Evolutionary conservation across 37 sponge, comb jelly and placozoan species (phyloP).

Genomic region (Diacarnus erythraeanus): DNA sequence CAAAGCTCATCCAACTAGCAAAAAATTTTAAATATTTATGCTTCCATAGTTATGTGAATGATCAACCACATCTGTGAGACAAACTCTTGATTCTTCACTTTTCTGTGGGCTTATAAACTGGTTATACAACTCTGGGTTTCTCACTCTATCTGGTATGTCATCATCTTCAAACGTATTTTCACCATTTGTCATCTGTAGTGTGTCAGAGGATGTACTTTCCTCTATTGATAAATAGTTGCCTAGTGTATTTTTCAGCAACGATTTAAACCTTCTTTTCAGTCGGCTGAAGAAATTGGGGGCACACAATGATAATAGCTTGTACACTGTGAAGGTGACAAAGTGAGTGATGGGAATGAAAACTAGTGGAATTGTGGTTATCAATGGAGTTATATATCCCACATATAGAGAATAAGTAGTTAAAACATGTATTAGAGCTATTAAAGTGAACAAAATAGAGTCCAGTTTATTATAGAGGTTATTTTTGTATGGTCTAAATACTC

Average conservation of each 20-base stretch:
- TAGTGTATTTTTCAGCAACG: too few species aligned
- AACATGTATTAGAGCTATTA: not conserved
- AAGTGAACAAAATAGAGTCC: not conserved
- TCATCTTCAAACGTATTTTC: not conserved
- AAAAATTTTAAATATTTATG: too few species aligned
- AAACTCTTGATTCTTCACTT: too few species aligned
- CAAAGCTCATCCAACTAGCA: too few species aligned
- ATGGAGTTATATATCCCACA: not conserved
- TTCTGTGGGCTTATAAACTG: too few species aligned
- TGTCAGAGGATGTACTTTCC: too few species aligned
- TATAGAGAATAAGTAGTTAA: not conserved
- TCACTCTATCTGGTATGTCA: not conserved
- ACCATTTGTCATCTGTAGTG: not conserved
- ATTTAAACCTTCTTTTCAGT: not conserved
- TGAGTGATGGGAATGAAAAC: not conserved
- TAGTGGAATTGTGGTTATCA: not conserved
- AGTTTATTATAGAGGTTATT: not conserved
- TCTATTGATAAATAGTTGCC: too few species aligned
- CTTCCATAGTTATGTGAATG: too few species aligned
- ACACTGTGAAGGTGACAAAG: not conserved
- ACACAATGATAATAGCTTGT: not conserved
- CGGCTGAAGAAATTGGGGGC: not conserved
- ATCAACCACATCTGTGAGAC: too few species aligned
- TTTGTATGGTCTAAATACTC: conserved; percentile 3
- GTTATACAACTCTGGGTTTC: not conserved